Evolutionary conservation across 2,797 vertebrate species (phyloP), one percentile per base, ranked within the genome.

Genomic region (Saxicola maurus): DNA sequence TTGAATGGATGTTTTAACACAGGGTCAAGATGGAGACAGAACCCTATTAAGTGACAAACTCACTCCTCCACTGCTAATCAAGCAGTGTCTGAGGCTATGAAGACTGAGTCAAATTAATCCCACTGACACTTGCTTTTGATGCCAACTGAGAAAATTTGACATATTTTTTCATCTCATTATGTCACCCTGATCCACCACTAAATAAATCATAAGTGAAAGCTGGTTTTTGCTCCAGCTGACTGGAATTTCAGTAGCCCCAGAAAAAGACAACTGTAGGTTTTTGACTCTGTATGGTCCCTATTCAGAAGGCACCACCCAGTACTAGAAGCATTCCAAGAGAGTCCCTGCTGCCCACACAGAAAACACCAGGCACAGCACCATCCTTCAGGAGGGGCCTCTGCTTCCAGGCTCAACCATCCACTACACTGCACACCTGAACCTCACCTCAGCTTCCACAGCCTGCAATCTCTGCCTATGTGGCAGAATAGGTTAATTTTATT

Each of bases 331-430:
- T 17, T 24, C n/a, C 73, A 38, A 1, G 8, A 46, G 27, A 66
- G 38, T 16, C 37, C 52, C 65, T 43, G 45, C 21, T 35, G 61
- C 52, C 20, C n/a, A n/a, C 4, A 5, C 0, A 4, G 49, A 81
- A 24, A 20, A 25, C 1, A 1, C 27, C 1, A 2, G 45, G 13
- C 30, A 60, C 0, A 0, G 15, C 52, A 17, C 6, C 42, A 43
- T 5, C 17, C 35, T 80, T 30, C 4, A 0, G 11, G 21, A 80
- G 4, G 1, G 4, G 9, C 9, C 37, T 60, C 49, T 43, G 45
- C 49, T 71, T 48, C 69, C 61, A 56, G 28, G 10, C 37, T 78
- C 79, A 62, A 43, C 13, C n/a, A 23, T 6, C 19, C 25, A 43
- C 13, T 7, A 19, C 42, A 82, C 27, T 35, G 43, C 37, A 48